Evolutionary conservation across 1,140 invertebrate species (phyloP), one percentile per base, ranked within the genome.

Genomic region (Callitettix versicolor): DNA sequence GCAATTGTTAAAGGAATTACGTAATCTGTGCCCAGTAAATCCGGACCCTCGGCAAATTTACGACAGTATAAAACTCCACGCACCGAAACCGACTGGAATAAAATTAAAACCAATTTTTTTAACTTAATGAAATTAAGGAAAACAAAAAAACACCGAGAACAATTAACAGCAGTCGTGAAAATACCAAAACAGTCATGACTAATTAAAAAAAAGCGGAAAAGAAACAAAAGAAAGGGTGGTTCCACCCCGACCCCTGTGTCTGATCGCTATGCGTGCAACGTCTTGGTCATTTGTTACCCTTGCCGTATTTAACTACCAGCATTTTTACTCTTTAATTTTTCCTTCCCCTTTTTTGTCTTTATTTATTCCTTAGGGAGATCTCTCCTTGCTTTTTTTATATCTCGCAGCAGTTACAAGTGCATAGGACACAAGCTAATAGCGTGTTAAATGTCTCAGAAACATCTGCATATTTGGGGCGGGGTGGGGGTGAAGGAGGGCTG

Each of bases 381-480:
- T 30, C 26, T 3, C 9, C 26, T 30, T 30, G 14, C 46, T 48
- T 26, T 48, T 26, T 26, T 48, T 48, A 20, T 11, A 1, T 15
- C 3, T 26, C 46, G 11, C 46, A 30, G 26, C 26, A 30, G 26
- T 30, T 30, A 30, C 26, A 30, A 30, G 3, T 30, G 26, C 26
- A 30, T 30, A 30, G 26, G 26, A 30, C 6, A 2, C 22, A 11
- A 26, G 24, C 53, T 55, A 55, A 55, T 47, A 55, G 42, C 53
- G 53, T 36, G 53, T 55, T 55, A 55, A 55, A 55, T 55, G 53
- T 55, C 42, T 44, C 38, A 55, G 53, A 55, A 55, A 55, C 26
- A 55, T 55, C 42, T 55, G 44, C 53, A 55, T 55, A 44, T 36
- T 55, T 55, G 41, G 18, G 12, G 15, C 2, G 15, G 20, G 47